Evolutionary conservation across 1,140 invertebrate genomes (phyloP).

Genomic region (Cydia strobilella): DNA sequence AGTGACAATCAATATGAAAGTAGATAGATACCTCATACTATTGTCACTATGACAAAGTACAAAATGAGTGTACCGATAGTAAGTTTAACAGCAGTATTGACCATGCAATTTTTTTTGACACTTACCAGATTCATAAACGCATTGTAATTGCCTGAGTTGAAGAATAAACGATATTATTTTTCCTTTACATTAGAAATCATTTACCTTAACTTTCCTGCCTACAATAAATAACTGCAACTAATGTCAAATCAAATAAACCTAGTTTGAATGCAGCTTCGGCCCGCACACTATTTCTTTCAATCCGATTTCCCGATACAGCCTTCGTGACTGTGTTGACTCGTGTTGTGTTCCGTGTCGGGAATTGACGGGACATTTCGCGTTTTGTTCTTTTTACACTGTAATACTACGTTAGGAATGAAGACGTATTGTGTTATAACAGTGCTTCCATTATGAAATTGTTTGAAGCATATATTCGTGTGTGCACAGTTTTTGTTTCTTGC

Average conservation of each 20-base stretch:
- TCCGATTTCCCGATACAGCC: constrained; percentile 42
- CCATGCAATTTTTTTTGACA: no score
- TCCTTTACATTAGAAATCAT: no score
- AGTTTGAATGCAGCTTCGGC: background rate
- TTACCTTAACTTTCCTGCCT: no score
- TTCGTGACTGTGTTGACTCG: constrained; percentile 55
- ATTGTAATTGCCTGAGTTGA: no score
- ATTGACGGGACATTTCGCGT: constrained; percentile 5
- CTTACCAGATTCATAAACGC: no score
- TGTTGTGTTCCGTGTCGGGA: background rate
- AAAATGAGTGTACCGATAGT: no score
- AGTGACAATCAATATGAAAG: no score
- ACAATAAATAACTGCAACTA: background rate
- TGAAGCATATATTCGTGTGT: background rate
- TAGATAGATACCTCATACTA: no score
- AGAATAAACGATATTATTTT: no score
- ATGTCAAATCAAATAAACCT: background rate
- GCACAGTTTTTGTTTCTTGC: background rate
- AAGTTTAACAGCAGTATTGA: no score
- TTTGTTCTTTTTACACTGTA: constrained; percentile 21
- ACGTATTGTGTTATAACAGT: background rate
- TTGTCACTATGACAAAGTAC: no score
- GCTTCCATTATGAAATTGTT: no score
- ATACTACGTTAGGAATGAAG: constrained; percentile 8
- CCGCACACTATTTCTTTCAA: background rate